Base-by-base conservation (phyloP, 2,797 vertebrate species). In the Knipowitschia caucasica region DNA sequence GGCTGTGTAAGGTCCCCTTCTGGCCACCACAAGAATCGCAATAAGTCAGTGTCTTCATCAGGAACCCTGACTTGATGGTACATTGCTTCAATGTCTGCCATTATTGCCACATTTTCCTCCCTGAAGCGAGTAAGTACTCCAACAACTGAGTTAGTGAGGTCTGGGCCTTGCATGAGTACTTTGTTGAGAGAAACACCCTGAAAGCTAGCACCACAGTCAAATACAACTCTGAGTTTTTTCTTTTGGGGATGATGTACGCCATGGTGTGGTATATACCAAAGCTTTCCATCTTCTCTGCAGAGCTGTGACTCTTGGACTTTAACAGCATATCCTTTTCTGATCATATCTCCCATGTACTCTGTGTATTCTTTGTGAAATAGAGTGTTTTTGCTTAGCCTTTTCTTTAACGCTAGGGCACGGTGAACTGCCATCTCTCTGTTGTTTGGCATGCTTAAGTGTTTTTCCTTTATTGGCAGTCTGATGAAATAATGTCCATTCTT, bases 201-300 rank as follows among this genome's bases (percentile, higher is more conserved):
- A 53, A 66, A 71, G 38, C 27, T 63, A 30, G 63, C 36, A 7
- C 31, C 51, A 0, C 65, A 62, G 4, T 38, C 35, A 38, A 38
- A 38, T 38, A 38, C 35, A 3, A 64, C 26, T 0, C 4, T 3
- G 2, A 66, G 24, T 0, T 62, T 77, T 15, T 64, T 49, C 35
- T 38, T 4, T 73, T 67, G 26, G 38, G 42, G 58, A 53, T 71
- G 64, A 71, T 59, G 67, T 14, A 73, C 61, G 38, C 56, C 35
- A 8, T 74, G 71, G 1, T 72, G 71, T 39, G 65, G 73, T 31
- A 77, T 26, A 61, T 69, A 69, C 77, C 59, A 74, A 18, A 44
- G 53, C 15, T 39, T 53, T 5, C 1, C 18, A 17, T 52, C 51
- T 3, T 21, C 18, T 20, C 38, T 40, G 1, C 11, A 10, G 8